Evolutionary conservation across 2,113 vertebrate species (phyloP).

Genomic region (Etheostoma cragini): DNA sequence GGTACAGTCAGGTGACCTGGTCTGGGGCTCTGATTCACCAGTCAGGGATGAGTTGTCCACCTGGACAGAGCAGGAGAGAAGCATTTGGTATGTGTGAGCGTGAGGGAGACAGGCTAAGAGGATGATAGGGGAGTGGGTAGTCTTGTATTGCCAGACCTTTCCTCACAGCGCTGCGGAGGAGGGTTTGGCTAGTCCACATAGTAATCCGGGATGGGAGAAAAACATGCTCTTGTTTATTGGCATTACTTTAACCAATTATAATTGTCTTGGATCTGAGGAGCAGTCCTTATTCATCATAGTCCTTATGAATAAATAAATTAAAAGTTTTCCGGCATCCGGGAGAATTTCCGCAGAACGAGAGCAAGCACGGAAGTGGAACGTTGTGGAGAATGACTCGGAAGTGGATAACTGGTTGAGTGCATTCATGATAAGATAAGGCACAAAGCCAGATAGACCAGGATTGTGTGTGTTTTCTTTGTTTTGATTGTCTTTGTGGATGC

Average conservation of each 20-base stretch:
- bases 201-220: no score
- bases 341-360: no score
- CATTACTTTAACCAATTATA: no score
- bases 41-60: conserved; percentile 94
- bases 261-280: no score
- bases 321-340: no score
- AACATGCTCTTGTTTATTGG: no score
- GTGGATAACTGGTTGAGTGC: not conserved
- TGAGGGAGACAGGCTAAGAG: not conserved
- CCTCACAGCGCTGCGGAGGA: no score
- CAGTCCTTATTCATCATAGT: no score
- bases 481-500: not conserved
- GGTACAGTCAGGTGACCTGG: conserved; percentile 91
- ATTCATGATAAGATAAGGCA: not conserved
- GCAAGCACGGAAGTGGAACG: no score
- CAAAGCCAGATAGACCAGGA: not conserved
- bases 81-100: not conserved
- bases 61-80: conserved; percentile 62
- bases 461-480: not conserved
- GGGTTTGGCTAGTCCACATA: no score
- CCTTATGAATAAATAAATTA: no score
- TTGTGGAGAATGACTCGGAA: not conserved
- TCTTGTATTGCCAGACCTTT: no score
- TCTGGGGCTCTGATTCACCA: conserved; percentile 92
- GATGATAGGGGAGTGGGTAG: not conserved